These are phyloP conservation scores for Anarsia innoxiella DNA, from an alignment of 2,888 invertebrate genomes.

Conservation along the genomic window DNA sequence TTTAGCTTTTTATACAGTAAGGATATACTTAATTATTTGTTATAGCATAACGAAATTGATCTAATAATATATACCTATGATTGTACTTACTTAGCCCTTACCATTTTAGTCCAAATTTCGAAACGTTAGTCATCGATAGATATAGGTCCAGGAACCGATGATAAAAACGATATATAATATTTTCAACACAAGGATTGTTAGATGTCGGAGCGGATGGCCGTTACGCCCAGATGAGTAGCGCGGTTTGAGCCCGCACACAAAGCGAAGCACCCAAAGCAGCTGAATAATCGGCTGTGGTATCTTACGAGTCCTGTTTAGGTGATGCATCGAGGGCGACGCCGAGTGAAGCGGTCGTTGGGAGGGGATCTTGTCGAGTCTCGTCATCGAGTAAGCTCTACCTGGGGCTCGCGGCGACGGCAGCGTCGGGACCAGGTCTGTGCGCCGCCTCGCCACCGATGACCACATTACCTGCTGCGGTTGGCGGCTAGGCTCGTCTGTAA, in stretches of 20 bases:
- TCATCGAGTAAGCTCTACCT: conserved; percentile 93
- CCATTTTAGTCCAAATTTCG: too few relatives aligned
- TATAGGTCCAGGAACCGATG: too few relatives aligned
- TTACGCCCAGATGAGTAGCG: too few relatives aligned
- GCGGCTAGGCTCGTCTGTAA: conserved; percentile 62
- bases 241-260: conserved; percentile 14
- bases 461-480: conserved; percentile 76
- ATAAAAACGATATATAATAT: too few relatives aligned
- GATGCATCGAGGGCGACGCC: conserved; percentile 50
- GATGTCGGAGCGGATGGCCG: too few relatives aligned
- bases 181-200: too few relatives aligned
- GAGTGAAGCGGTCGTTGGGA: conserved; percentile 35
- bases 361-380: conserved; percentile 83
- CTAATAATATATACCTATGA: too few relatives aligned
- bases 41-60: too few relatives aligned
- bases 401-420: conserved; percentile 78
- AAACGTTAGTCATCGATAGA: too few relatives aligned
- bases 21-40: too few relatives aligned
- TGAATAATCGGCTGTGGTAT: conserved; percentile 9
- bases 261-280: conserved; percentile 14
- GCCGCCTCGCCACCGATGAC: conserved; percentile 87
- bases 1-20: too few relatives aligned
- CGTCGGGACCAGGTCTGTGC: conserved; percentile 94
- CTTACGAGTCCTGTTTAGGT: conserved; percentile 45
- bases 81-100: too few relatives aligned